These are phyloP conservation scores for Limnephilus marmoratus DNA, from an alignment of 2,888 invertebrate species.

Conservation along the genomic window DNA sequence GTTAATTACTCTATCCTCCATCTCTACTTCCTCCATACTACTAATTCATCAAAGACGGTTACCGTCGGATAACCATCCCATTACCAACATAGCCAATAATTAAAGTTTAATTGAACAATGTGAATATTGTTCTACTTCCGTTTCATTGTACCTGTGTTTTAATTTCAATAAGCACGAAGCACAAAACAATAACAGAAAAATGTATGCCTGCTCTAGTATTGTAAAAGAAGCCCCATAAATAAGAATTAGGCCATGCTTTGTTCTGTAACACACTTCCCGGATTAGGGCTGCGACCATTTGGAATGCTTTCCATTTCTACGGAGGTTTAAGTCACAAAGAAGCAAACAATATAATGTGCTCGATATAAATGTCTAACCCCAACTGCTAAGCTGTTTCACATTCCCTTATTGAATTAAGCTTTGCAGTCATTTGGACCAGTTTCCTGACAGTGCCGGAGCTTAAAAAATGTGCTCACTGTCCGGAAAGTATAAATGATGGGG, in stretches of 20 bases:
- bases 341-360: constrained; percentile 11
- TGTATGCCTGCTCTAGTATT: constrained; percentile 9
- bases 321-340: constrained; percentile 35
- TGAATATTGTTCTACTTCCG: constrained; percentile 28
- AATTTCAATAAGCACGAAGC: not conserved
- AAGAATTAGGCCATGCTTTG: constrained; percentile 63
- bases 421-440: constrained; percentile 4
- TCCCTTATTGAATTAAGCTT: constrained; percentile 29
- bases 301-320: constrained; percentile 57
- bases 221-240: constrained; percentile 63
- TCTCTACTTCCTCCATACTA: not conserved
- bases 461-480: too few species aligned
- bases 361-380: constrained; percentile 29
- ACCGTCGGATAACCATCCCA: not conserved
- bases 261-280: constrained; percentile 51
- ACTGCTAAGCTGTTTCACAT: constrained; percentile 21
- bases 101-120: not conserved
- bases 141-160: not conserved
- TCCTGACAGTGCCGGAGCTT: not conserved
- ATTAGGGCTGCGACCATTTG: constrained; percentile 58
- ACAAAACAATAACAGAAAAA: constrained; percentile 48
- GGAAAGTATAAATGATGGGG: too few species aligned
- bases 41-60: not conserved
- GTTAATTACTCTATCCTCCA: not conserved
- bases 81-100: not conserved